Evolutionary conservation across 2,888 invertebrate genomes (phyloP).

Genomic region (Callinectes sapidus): DNA sequence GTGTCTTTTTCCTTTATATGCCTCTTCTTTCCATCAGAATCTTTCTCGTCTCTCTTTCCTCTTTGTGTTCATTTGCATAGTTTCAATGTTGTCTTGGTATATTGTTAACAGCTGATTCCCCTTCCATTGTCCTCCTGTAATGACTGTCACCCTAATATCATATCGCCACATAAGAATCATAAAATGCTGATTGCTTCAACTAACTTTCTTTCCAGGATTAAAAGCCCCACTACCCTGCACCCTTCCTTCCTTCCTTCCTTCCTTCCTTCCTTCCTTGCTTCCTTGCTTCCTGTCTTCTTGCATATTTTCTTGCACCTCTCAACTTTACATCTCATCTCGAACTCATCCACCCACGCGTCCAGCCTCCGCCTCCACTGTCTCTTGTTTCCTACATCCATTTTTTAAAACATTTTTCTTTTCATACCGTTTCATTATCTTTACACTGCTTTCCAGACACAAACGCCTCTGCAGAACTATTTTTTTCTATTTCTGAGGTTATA

Average conservation of each 20-base stretch:
- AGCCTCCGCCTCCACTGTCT: not conserved
- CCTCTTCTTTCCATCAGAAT: not conserved
- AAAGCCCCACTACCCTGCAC: not conserved
- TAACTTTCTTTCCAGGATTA: not conserved
- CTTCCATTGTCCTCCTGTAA: not conserved
- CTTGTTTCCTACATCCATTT: not conserved
- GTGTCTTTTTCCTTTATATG: not conserved
- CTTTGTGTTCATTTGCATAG: not conserved
- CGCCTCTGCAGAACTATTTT: not conserved
- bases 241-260: not conserved
- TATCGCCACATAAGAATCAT: not conserved
- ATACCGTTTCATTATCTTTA: not conserved
- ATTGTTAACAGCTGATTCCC: not conserved
- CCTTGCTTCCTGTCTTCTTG: too few species aligned
- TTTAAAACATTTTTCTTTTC: not conserved
- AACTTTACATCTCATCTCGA: not conserved
- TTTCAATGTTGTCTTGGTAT: not conserved
- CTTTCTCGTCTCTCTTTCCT: not conserved
- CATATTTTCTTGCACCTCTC: not conserved
- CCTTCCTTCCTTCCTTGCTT: not conserved
- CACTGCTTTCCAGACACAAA: not conserved
- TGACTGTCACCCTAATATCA: not conserved
- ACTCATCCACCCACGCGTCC: not conserved
- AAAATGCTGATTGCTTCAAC: not conserved
- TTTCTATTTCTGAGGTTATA: not conserved